Conservation (phyloP, 2,113 vertebrate genomes). For the Otus sunia region DNA sequence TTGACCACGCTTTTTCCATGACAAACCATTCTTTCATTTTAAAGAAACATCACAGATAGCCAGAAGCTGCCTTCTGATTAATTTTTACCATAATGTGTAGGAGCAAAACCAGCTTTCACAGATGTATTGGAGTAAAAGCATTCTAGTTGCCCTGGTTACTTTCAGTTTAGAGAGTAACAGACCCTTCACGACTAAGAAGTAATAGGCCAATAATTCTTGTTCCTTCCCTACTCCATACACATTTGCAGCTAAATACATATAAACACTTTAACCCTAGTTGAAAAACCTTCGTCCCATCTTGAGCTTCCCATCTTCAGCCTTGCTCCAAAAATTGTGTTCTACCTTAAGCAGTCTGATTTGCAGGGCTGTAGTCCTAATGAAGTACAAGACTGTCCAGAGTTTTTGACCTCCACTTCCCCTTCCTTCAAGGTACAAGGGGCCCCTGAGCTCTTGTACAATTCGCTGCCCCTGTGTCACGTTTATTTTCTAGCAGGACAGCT, state of each 20-base stretch:
- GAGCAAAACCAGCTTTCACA: not conserved
- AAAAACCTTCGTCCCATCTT: not conserved
- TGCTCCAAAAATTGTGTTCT: not conserved
- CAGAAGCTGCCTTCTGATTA: not conserved
- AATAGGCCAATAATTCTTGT: not conserved
- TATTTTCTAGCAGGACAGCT: not conserved
- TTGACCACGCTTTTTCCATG: not conserved
- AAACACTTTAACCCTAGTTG: not conserved
- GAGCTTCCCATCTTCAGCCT: not conserved
- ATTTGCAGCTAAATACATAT: not conserved
- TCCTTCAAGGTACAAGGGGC: not conserved
- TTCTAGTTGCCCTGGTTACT: not conserved
- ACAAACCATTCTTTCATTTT: not conserved
- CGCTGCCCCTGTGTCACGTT: not conserved
- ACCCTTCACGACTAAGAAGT: not conserved
- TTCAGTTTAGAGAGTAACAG: not conserved
- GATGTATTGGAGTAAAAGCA: not conserved
- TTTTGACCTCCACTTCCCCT: slow-evolving; percentile 11
- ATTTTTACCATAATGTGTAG: not conserved
- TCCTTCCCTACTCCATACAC: not conserved
- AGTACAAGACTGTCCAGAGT: not conserved
- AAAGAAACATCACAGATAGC: not conserved
- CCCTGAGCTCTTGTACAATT: not conserved
- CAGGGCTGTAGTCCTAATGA: not conserved
- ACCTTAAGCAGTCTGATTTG: not conserved